phyloP scores from a whole-genome alignment of 2,888 invertebrate species.

The Hipparchia sbordonii region DNA sequence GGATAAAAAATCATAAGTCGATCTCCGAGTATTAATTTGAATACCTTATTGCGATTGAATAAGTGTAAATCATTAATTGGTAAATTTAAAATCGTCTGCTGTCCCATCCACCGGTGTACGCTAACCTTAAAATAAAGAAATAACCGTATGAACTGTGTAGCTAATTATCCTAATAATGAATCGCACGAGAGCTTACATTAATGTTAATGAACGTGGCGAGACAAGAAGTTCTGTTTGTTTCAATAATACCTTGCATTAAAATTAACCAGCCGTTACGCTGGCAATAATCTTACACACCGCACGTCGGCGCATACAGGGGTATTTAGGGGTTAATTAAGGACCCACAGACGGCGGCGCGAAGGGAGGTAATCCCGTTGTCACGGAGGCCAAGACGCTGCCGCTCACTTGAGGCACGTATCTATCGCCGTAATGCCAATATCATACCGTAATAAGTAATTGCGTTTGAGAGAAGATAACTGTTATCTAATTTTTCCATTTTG shows the following conservation, averaged over 20 bases:
- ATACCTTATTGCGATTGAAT: too few species aligned
- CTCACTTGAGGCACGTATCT: constrained; percentile 46
- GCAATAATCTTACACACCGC: constrained; percentile 75
- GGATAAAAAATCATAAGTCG: too few species aligned
- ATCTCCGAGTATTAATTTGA: too few species aligned
- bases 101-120: background rate
- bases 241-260: constrained; percentile 74
- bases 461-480: background rate
- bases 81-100: background rate
- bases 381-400: constrained; percentile 63
- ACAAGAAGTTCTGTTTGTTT: constrained; percentile 66
- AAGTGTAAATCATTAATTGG: background rate
- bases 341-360: constrained; percentile 67
- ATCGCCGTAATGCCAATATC: constrained; percentile 52
- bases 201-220: constrained; percentile 56
- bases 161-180: constrained; percentile 46
- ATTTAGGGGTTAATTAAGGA: constrained; percentile 82
- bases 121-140: constrained; percentile 4
- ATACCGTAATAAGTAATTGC: background rate
- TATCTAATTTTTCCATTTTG: background rate
- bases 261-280: constrained; percentile 72
- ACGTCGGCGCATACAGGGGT: constrained; percentile 64
- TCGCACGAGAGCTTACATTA: constrained; percentile 48
- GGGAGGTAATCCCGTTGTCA: constrained; percentile 77
- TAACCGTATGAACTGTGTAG: constrained; percentile 32